Evolutionary conservation across 1,140 invertebrate species (phyloP), one percentile per base, ranked within the genome.

Genomic region (Thalassaphorura encarpata): DNA sequence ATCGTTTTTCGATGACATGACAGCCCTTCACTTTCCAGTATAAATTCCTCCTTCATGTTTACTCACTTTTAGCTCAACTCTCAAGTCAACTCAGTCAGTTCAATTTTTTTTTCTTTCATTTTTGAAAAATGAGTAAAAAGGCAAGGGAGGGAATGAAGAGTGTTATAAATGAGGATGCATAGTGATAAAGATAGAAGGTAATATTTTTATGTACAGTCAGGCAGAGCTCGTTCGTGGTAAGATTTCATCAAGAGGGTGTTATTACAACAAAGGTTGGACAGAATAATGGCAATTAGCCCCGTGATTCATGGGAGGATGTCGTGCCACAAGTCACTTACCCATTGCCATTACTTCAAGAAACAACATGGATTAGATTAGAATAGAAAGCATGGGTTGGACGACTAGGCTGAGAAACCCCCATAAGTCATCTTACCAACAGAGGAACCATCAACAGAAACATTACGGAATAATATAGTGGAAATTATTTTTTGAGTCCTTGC

Each of bases 261-360:
- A 43, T 53, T 42, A 36, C n/a, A 53, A 43, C 11, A 53, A 15
- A 26, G 33, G 24, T 16, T 29, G 27, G 33, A 52, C 13, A 23
- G 52, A 45, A 5, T 13, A 28, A 56, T 49, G 54, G 54, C 54
- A 56, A 56, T 56, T 56, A 56, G 54, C 16, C 24, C 16, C 29
- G 19, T 56, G 54, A 56, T 56, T 49, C 46, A 56, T 56, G 26
- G 29, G 2, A 15, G 2, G 28, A 50, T 49, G 54, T 49, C 54
- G 54, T 56, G 54, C 48, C 40, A 42, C 40, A 21, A 11, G 6
- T 42, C 40, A 36, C 8, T 8, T 36, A 8, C n/a, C 33, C n/a
- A 36, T 11, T 8, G 33, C 33, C 33, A n/a, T 36, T 36, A n/a
- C n/a, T n/a, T n/a, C n/a, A n/a, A n/a, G n/a, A n/a, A n/a, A n/a